These are phyloP conservation scores for Agrilus cyanescens DNA, from an alignment of 2,888 invertebrate species.

Conservation along the genomic window DNA sequence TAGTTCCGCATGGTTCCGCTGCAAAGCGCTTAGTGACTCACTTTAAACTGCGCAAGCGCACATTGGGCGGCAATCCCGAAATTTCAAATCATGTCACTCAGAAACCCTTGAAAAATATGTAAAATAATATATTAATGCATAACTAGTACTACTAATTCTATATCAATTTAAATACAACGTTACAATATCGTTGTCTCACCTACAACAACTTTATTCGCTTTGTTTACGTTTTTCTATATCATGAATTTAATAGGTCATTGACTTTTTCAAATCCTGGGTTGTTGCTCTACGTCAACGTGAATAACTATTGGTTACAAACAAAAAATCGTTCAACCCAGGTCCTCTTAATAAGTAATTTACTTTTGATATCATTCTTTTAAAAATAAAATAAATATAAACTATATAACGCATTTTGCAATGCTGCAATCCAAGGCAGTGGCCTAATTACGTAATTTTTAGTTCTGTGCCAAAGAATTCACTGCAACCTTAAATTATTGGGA, in stretches of 20 bases:
- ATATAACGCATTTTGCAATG: no score
- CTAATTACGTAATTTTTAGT: no score
- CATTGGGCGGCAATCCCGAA: slow-evolving; percentile 8
- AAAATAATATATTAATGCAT: slow-evolving; percentile 3
- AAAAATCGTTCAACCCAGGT: slow-evolving; percentile 2
- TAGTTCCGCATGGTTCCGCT: slow-evolving; percentile 15
- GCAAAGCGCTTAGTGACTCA: slow-evolving; percentile 12
- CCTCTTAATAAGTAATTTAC: slow-evolving; percentile 1
- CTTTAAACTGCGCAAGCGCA: slow-evolving; percentile 9
- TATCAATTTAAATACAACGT: neutral
- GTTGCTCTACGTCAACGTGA: slow-evolving; percentile 3
- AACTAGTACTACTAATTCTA: neutral
- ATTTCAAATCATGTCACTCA: slow-evolving; percentile 8
- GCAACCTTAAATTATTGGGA: no score
- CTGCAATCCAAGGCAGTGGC: no score
- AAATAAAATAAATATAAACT: no score
- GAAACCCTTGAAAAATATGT: slow-evolving; percentile 5
- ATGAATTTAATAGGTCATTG: slow-evolving; percentile 16
- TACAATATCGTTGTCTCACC: neutral
- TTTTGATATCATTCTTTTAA: no score
- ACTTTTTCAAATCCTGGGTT: slow-evolving; percentile 12
- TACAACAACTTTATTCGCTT: neutral
- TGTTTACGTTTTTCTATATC: slow-evolving; percentile 6
- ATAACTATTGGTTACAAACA: no score
- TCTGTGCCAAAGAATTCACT: no score